These are phyloP conservation scores for Sciurus vulgaris DNA, from an alignment of 2,797 vertebrate species.

Conservation along the genomic window DNA sequence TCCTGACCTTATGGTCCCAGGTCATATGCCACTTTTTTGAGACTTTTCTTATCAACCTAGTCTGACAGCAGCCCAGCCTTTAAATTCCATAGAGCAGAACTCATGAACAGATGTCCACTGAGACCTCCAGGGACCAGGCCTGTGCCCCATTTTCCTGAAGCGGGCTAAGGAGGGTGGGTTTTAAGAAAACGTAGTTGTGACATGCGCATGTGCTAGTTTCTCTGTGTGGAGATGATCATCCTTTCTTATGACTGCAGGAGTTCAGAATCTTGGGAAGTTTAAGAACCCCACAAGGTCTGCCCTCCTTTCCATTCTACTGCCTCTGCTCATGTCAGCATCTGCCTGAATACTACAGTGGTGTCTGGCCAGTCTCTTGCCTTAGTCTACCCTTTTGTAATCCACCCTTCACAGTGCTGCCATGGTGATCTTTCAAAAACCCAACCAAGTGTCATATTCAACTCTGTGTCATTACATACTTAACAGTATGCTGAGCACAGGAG, in stretches of 20 bases:
- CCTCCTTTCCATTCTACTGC: neutral
- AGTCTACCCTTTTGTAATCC: neutral
- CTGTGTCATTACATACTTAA: slow-evolving; percentile 49
- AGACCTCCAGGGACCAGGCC: neutral
- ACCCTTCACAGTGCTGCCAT: neutral
- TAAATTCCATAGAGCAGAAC: neutral
- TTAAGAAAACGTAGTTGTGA: neutral
- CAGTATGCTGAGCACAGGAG: slow-evolving; percentile 9
- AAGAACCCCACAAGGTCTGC: neutral
- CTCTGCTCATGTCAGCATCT: neutral
- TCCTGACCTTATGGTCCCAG: neutral
- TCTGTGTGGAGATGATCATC: neutral
- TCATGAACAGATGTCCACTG: neutral
- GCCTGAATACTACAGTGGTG: neutral
- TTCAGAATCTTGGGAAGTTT: neutral
- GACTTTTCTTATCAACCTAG: neutral
- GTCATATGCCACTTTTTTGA: neutral
- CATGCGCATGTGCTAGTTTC: neutral
- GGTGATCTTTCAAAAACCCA: slow-evolving; percentile 7
- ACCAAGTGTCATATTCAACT: slow-evolving; percentile 35
- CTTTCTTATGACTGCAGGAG: neutral
- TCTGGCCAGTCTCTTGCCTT: neutral
- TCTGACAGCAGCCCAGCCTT: neutral
- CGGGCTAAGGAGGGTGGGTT: neutral
- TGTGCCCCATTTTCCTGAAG: neutral